Base-by-base conservation (phyloP, 2,797 vertebrate genomes). In the Carcharodon carcharias region DNA sequence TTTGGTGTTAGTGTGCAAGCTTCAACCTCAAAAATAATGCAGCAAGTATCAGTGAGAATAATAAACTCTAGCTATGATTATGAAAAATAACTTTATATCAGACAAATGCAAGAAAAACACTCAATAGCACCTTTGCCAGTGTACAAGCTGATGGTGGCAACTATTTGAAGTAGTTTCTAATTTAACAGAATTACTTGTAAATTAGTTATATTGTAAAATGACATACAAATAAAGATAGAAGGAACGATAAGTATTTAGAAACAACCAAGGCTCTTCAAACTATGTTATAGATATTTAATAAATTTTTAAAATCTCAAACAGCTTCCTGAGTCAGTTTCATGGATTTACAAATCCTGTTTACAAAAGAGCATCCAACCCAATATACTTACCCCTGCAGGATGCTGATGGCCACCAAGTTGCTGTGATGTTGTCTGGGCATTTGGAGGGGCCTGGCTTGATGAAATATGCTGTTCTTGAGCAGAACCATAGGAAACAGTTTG, bases 401-500 rank as follows among this genome's bases (percentile, higher is more conserved):
- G 97, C 73, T 98, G 98, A 96, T 98, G 98, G 58, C 97, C 97
- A 96, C 97, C 98, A 12, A 97, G 97, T n/a, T 98, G 97, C 23
- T 98, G 98, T 18, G 65, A 71, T 77, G 69, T 50, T n/a, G 97
- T 97, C 95, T 97, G 97, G 96, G 97, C 97, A 95, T 96, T 96
- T 71, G 98, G 96, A 94, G 98, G 97, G 80, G 97, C 97, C 91
- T 97, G 96, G 95, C 97, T 96, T 96, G 97, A 97, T 92, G 98
- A 97, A 96, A 98, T 97, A 73, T 98, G 96, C 97, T 98, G 98
- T 96, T 98, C 98, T 0, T 98, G 98, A 69, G 98, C 98, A 97
- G 99, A 98, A 96, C 98, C 98, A 96, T 99, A 99, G 0, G 99
- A 99, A 98, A 99, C 98, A 89, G 97, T 97, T 97, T 98, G 98